Base-by-base conservation (phyloP, 2,888 invertebrate genomes). In the Theretra japonica region DNA sequence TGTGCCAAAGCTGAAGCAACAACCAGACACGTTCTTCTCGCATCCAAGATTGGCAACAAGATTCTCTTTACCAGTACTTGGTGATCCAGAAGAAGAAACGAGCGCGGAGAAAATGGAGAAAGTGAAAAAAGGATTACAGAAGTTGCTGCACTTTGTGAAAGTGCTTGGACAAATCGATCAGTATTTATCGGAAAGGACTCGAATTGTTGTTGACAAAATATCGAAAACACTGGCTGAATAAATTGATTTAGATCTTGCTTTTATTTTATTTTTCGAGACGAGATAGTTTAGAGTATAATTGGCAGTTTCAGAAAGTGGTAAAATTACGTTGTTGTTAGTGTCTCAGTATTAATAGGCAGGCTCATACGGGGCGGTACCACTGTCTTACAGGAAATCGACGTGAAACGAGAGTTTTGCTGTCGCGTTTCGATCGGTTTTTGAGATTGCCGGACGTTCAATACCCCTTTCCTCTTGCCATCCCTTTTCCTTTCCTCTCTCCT, bases 41-140 rank as follows among this genome's bases (percentile, higher is more conserved):
- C 80, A 90, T 8, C 93, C 94, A 1, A 88, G 79, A 74, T 74
- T 93, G 4, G 90, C 89, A 7, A 76, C 86, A 2, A 77, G 88
- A 2, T 88, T 86, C 83, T 73, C 74, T 8, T 79, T 88, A 62
- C 73, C 83, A 15, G 76, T 80, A 0, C 77, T 86, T 15, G 87
- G 85, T 74, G 83, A 82, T 72, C 75, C 77, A 8, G 85, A 87
- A 72, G 89, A 90, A 72, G 89, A 89, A 70, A 85, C 90, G 4
- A 93, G 93, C 73, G 92, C 89, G 1, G 94, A 94, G 74, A 83
- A 82, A 72, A 89, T 94, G 89, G 92, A 92, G 73, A 88, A 83
- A 68, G 90, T 94, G 73, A 93, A 93, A 77, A 94, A 92, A 75
- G 93, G 91, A 0, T 86, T 94, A 0, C 90, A 92, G 77, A 93